Percentiles rank a stretch among this genome's conserved stretches.
Conservation (phyloP, 2,113 vertebrate genomes). For the Hippopotamus amphibius region DNA sequence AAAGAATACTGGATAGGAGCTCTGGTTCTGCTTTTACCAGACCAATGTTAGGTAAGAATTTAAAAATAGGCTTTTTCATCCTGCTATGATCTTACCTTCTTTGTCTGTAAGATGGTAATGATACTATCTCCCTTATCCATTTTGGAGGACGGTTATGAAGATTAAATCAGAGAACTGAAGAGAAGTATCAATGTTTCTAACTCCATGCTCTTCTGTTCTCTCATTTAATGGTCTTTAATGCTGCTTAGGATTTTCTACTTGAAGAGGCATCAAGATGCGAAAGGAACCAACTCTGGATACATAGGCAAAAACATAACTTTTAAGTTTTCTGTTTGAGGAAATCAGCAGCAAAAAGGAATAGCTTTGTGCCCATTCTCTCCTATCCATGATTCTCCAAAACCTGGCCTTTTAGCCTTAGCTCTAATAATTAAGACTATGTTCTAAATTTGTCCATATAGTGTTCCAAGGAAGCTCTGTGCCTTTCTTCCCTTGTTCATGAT, state of each 20-base stretch:
- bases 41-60: constrained; percentile 19
- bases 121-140: background rate
- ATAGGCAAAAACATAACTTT: background rate
- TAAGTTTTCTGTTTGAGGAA: background rate
- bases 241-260: constrained; percentile 38
- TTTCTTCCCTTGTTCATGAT: background rate
- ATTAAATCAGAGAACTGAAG: constrained; percentile 25
- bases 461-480: background rate
- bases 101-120: constrained; percentile 12
- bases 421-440: background rate
- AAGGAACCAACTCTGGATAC: constrained; percentile 31
- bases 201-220: background rate
- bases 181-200: background rate
- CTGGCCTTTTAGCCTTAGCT: background rate
- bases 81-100: background rate
- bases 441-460: background rate
- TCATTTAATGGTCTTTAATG: constrained; percentile 4
- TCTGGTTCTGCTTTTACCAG: constrained; percentile 35
- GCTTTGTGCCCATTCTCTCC: background rate
- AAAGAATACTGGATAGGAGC: background rate
- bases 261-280: background rate
- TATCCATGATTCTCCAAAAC: background rate
- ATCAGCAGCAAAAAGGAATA: background rate
- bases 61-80: constrained; percentile 28
- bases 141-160: background rate